phyloP scores from a whole-genome alignment of 1,140 invertebrate species.

The Lordiphosa mommai region DNA sequence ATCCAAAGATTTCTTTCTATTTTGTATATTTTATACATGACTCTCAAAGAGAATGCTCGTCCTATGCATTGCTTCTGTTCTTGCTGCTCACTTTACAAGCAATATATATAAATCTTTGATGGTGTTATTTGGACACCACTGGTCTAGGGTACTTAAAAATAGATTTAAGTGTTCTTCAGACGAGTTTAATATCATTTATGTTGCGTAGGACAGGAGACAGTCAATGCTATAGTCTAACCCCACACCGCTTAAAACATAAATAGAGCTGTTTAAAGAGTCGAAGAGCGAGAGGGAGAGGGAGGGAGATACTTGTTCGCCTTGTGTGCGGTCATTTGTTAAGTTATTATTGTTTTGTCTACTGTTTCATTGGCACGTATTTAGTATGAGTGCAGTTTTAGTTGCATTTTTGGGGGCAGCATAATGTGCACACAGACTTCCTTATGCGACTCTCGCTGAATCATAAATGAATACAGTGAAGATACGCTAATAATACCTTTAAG shows the following conservation, averaged over 20 bases:
- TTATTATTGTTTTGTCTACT: conserved; percentile 34
- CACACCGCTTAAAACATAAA: neutral
- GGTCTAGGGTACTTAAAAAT: neutral
- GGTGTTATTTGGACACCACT: neutral
- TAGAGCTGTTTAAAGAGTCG: conserved; percentile 2
- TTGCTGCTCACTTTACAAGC: neutral
- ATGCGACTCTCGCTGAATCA: conserved; percentile 22
- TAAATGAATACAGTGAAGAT: neutral
- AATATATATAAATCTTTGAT: neutral
- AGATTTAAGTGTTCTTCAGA: neutral
- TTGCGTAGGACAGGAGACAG: conserved; percentile 5
- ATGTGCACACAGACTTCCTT: too few species aligned
- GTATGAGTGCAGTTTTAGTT: conserved; percentile 18
- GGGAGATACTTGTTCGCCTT: conserved; percentile 47
- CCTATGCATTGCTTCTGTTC: too few species aligned
- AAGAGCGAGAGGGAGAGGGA: too few species aligned
- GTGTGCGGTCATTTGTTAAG: conserved; percentile 49
- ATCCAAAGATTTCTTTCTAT: too few species aligned
- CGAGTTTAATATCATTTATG: conserved; percentile 28
- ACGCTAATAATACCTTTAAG: neutral
- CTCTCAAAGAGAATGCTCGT: too few species aligned
- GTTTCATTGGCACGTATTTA: conserved; percentile 35
- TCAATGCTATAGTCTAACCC: neutral
- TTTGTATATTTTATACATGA: too few species aligned
- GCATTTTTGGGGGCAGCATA: too few species aligned